Evolutionary conservation across 1,140 invertebrate species (phyloP).

Genomic region (Tetragnatha versicolor): DNA sequence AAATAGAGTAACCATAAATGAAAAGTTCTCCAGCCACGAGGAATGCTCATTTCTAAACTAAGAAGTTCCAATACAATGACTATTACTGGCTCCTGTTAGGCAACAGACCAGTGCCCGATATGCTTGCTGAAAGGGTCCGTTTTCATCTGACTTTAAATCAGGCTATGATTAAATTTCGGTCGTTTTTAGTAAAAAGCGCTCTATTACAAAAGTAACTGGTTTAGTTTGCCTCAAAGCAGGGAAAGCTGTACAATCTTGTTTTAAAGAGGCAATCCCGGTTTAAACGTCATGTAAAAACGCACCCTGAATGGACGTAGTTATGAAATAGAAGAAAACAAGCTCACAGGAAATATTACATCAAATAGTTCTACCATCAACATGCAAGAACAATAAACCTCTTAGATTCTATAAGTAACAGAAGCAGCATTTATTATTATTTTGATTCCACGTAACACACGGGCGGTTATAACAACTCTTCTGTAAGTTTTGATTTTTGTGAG

Average conservation of each 20-base stretch:
- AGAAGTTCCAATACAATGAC: not conserved
- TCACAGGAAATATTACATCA: slow-evolving; percentile 46
- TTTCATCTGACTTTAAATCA: too few relatives aligned
- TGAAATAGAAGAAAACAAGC: slow-evolving; percentile 37
- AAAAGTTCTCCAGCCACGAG: not conserved
- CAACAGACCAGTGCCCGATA: slow-evolving; percentile 8
- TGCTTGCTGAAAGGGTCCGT: slow-evolving; percentile 33
- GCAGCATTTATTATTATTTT: slow-evolving; percentile 4
- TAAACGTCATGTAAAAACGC: too few relatives aligned
- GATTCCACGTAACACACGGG: not conserved
- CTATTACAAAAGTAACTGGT: too few relatives aligned
- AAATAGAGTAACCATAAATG: not conserved
- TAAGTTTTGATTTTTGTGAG: slow-evolving; percentile 21
- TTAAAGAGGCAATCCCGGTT: too few relatives aligned
- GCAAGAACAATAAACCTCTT: slow-evolving; percentile 17
- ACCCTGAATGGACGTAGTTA: slow-evolving; percentile 43
- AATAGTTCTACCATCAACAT: slow-evolving; percentile 40
- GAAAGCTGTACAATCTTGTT: too few relatives aligned
- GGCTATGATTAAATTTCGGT: too few relatives aligned
- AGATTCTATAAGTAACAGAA: not conserved
- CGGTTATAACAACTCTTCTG: not conserved
- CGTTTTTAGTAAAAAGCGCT: too few relatives aligned
- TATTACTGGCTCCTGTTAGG: not conserved
- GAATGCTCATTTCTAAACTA: not conserved
- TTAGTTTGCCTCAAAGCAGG: too few relatives aligned